A percentile compares a stretch with the other conserved stretches of the same genome.
Conservation (phyloP, 2,797 vertebrate species). For the Crypturellus tataupa region DNA sequence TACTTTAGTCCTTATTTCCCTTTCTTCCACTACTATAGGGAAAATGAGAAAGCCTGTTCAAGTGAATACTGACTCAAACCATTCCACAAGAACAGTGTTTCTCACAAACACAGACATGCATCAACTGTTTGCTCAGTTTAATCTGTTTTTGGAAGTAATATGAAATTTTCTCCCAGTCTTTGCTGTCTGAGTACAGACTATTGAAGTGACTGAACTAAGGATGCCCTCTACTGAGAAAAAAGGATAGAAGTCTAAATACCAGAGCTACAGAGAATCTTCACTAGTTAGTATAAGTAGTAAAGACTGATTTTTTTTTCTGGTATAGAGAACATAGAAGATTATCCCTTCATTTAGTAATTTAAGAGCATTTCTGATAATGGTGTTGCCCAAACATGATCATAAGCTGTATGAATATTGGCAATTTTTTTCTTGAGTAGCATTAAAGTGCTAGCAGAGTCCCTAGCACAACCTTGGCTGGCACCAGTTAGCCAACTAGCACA, state of each 20-base stretch:
- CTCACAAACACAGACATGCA: neutral
- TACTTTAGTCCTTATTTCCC: neutral
- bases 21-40: neutral
- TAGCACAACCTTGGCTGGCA: neutral
- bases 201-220: conserved; percentile 69
- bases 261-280: neutral
- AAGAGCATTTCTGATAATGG: neutral
- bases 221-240: conserved; percentile 74
- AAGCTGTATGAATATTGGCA: neutral
- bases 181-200: neutral
- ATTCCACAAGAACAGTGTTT: conserved; percentile 5
- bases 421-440: neutral
- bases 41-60: neutral
- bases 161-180: neutral
- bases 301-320: neutral
- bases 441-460: neutral
- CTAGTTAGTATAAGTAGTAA: neutral
- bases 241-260: conserved; percentile 20
- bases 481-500: neutral
- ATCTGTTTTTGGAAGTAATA: conserved; percentile 23
- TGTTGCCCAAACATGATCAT: neutral
- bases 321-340: neutral
- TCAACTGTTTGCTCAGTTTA: conserved; percentile 6
- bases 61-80: neutral
- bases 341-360: neutral